Evolutionary conservation across 2,797 vertebrate species (phyloP).

Genomic region (Micropoecilia bifurca): DNA sequence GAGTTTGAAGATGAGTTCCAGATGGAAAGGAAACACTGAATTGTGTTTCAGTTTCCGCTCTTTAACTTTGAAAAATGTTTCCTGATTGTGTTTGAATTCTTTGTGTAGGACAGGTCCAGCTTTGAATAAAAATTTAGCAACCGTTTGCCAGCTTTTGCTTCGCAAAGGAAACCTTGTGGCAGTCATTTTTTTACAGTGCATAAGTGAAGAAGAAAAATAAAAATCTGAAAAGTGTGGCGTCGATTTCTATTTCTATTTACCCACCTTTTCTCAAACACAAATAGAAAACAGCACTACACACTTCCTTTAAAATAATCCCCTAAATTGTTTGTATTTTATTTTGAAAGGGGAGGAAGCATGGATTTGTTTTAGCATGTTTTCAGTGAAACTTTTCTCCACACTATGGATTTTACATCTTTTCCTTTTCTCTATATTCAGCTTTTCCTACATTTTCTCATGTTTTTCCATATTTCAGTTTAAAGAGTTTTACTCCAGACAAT

Average conservation of each 20-base stretch:
- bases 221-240: not conserved
- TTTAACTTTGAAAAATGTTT: not conserved
- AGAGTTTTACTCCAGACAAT: not conserved
- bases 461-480: not conserved
- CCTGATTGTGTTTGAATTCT: not conserved
- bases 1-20: constrained; percentile 42
- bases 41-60: not conserved
- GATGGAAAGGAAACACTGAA: constrained; percentile 29
- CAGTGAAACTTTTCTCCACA: not conserved
- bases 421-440: not conserved
- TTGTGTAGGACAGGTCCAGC: not conserved
- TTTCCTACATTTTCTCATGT: not conserved
- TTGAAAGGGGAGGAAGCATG: not conserved
- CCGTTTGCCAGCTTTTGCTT: too few relatives aligned
- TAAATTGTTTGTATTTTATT: not conserved
- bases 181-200: not conserved
- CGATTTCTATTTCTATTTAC: not conserved
- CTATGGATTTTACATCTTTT: not conserved
- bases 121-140: not conserved
- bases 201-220: not conserved
- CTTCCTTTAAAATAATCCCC: not conserved
- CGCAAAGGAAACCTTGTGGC: too few relatives aligned
- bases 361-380: not conserved
- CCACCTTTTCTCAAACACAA: not conserved
- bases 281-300: not conserved